Evolutionary conservation across 2,888 invertebrate species (phyloP).

Genomic region (Ophioninae sp.): DNA sequence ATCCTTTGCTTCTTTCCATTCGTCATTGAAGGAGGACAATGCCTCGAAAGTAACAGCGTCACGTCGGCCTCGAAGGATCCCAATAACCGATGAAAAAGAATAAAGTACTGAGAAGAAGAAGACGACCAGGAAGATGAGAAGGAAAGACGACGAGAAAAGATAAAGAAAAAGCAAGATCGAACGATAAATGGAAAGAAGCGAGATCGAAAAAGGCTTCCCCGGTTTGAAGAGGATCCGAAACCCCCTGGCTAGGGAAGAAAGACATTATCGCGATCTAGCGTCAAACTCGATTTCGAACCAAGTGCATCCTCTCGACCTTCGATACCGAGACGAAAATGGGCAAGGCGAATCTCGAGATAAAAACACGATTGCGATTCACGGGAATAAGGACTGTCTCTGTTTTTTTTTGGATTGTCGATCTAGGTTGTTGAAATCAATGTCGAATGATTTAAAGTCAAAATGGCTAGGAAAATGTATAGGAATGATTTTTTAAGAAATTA

Average conservation of each 20-base stretch:
- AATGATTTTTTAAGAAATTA: no score
- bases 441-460: no score
- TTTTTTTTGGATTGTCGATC: no score
- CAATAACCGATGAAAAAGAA: constrained; percentile 40
- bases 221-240: constrained; percentile 70
- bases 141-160: constrained; percentile 37
- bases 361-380: no score
- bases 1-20: constrained; percentile 34
- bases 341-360: no score
- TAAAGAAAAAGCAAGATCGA: constrained; percentile 61
- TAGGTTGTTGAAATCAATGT: no score
- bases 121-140: constrained; percentile 15
- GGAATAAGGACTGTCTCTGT: no score
- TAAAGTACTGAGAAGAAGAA: no score
- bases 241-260: constrained; percentile 60
- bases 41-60: constrained; percentile 75
- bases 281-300: constrained; percentile 77
- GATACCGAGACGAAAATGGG: background rate
- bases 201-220: constrained; percentile 65
- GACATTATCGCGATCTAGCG: constrained; percentile 79
- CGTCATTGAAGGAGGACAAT: constrained; percentile 61
- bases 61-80: constrained; percentile 63
- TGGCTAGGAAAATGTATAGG: no score
- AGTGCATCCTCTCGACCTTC: constrained; percentile 25
- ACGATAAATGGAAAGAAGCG: constrained; percentile 53